Conservation (phyloP, 2,888 invertebrate species). For the Nycteola revayana region DNA sequence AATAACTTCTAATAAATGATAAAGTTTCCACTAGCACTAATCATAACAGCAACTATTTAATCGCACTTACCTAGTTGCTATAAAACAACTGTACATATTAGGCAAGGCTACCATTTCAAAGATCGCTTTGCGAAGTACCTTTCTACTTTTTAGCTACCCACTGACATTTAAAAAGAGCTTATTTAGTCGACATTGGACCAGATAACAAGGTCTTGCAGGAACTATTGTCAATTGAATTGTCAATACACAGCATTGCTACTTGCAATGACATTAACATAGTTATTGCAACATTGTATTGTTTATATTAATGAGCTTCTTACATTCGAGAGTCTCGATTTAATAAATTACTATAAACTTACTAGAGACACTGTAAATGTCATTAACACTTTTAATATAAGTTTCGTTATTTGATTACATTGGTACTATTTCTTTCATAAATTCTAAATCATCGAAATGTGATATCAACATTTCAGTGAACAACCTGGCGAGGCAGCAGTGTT, state of each 20-base stretch:
- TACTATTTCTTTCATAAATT: no score
- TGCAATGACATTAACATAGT: constrained; percentile 46
- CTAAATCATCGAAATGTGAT: constrained; percentile 28
- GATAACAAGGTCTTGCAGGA: constrained; percentile 51
- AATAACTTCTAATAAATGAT: no score
- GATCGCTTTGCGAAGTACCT: constrained; percentile 41
- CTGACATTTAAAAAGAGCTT: constrained; percentile 66
- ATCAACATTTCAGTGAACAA: constrained; percentile 76
- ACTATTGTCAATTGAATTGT: constrained; percentile 52
- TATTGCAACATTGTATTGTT: constrained; percentile 25
- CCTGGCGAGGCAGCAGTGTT: constrained; percentile 71
- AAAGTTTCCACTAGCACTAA: no score
- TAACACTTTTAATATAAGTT: no score
- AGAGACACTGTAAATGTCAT: no score
- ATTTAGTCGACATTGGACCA: constrained; percentile 59
- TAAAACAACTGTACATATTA: constrained; percentile 11
- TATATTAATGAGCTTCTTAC: constrained; percentile 4
- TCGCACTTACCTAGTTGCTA: constrained; percentile 9
- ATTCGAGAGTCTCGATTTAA: no score
- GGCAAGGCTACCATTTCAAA: constrained; percentile 43
- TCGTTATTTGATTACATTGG: no score
- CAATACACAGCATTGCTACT: constrained; percentile 38
- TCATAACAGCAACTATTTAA: constrained; percentile 5
- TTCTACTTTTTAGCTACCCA: constrained; percentile 47
- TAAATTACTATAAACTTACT: constrained; percentile 1